phyloP scores from a whole-genome alignment of 2,888 invertebrate species.

The Nomada fucata region DNA sequence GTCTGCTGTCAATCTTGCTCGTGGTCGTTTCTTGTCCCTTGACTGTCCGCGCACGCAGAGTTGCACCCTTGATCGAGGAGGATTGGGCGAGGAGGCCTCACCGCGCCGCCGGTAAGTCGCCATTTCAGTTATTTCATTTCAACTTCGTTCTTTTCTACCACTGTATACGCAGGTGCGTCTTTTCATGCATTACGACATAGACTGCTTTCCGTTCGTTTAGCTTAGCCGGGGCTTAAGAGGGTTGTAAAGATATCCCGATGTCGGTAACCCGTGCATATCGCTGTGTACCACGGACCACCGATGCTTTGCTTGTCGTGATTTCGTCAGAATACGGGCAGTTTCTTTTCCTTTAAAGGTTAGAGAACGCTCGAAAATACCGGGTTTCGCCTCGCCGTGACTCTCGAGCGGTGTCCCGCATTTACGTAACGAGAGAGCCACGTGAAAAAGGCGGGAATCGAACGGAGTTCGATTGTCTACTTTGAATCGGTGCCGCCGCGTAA shows the following conservation, averaged over 20 bases:
- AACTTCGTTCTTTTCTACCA: constrained; percentile 22
- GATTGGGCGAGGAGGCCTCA: constrained; percentile 88
- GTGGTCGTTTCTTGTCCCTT: constrained; percentile 83
- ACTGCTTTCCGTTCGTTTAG: background rate
- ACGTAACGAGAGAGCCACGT: constrained; percentile 63
- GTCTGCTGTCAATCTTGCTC: constrained; percentile 76
- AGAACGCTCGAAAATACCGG: constrained; percentile 64
- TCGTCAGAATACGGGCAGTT: constrained; percentile 56
- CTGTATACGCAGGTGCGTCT: background rate
- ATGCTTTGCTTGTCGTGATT: constrained; percentile 23
- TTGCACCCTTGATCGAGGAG: constrained; percentile 88
- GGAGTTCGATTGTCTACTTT: constrained; percentile 39
- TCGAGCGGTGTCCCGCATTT: constrained; percentile 43
- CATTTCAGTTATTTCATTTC: constrained; percentile 32
- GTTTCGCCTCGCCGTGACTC: constrained; percentile 36
- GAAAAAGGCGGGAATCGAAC: constrained; percentile 64
- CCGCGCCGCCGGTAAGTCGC: constrained; percentile 88
- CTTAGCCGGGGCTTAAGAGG: background rate
- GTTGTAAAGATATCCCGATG: background rate
- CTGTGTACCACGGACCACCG: background rate
- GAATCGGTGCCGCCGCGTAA: constrained; percentile 40
- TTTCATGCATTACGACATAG: no score
- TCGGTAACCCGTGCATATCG: background rate
- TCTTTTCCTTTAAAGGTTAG: constrained; percentile 71
- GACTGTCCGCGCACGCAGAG: constrained; percentile 84